phyloP scores from a whole-genome alignment of 1,140 invertebrate species.

The Bombus picipes region DNA sequence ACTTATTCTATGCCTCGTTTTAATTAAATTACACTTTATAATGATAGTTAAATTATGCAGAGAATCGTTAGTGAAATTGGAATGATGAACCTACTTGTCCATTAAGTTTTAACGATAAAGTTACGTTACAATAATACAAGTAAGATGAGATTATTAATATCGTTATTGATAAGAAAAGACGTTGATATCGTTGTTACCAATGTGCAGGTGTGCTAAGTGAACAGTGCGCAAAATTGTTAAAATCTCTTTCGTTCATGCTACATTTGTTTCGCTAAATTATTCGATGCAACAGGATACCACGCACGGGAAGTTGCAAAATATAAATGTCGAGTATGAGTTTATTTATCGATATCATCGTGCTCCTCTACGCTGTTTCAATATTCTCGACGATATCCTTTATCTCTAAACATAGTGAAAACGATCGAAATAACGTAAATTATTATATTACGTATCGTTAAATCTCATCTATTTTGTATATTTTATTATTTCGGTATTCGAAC shows the following conservation, averaged over 20 bases:
- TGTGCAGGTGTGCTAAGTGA: conserved; percentile 34
- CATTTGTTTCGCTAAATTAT: not conserved
- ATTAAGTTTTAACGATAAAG: conserved; percentile 27
- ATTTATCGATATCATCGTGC: not conserved
- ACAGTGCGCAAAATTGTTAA: not conserved
- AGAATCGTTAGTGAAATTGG: not conserved
- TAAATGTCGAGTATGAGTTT: not conserved
- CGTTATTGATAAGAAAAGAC: not conserved
- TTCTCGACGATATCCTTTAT: not conserved
- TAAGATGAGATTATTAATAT: conserved; percentile 5
- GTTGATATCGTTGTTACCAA: conserved; percentile 23
- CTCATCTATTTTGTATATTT: not conserved
- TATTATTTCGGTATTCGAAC: not conserved
- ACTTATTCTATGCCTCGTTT: not conserved
- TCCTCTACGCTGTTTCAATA: conserved; percentile 6
- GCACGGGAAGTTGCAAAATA: not conserved
- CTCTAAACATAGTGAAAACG: not conserved
- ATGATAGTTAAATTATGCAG: not conserved
- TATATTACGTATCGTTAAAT: not conserved
- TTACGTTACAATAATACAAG: not conserved
- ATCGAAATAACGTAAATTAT: not conserved
- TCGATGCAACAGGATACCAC: not conserved
- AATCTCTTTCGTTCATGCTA: not conserved
- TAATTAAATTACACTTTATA: not conserved
- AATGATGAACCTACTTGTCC: not conserved